These are phyloP conservation scores for Cataglyphis albicans DNA, from an alignment of 2,888 invertebrate genomes.

Conservation along the genomic window DNA sequence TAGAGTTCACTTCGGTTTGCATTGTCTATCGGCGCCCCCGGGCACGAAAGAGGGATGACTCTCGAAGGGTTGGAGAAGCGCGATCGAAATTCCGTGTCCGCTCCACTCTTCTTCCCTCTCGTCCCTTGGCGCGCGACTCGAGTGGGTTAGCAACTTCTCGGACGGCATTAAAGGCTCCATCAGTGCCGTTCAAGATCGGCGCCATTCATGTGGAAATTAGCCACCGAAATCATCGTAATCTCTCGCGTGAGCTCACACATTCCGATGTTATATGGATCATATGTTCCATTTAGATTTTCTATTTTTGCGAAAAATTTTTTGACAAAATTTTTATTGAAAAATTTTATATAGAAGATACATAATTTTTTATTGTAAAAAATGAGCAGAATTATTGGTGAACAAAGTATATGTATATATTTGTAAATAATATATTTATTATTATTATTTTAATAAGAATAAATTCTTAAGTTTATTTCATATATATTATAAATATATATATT, in stretches of 20 bases:
- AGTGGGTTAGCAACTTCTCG: conserved; percentile 47
- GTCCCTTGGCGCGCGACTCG: conserved; percentile 13
- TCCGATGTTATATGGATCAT: not conserved
- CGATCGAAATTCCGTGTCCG: conserved; percentile 49
- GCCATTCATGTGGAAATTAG: conserved; percentile 31
- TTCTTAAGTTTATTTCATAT: not conserved
- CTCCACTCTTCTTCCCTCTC: not conserved
- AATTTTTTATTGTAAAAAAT: no score
- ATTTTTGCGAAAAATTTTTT: not conserved
- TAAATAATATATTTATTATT: not conserved
- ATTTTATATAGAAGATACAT: not conserved
- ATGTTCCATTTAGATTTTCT: not conserved
- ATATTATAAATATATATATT: no score
- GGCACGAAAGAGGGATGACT: not conserved
- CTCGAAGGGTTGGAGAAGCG: conserved; percentile 5
- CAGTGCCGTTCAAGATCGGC: conserved; percentile 27
- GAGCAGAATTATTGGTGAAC: no score
- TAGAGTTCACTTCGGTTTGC: conserved; percentile 51
- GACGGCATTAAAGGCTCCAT: conserved; percentile 40
- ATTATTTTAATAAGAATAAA: not conserved
- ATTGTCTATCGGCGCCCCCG: conserved; percentile 31
- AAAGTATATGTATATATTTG: no score
- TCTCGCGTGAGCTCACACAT: not conserved
- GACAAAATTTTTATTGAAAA: not conserved
- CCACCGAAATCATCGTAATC: not conserved